Evolutionary conservation across 2,113 vertebrate species (phyloP).

Genomic region (Saimiri boliviensis): DNA sequence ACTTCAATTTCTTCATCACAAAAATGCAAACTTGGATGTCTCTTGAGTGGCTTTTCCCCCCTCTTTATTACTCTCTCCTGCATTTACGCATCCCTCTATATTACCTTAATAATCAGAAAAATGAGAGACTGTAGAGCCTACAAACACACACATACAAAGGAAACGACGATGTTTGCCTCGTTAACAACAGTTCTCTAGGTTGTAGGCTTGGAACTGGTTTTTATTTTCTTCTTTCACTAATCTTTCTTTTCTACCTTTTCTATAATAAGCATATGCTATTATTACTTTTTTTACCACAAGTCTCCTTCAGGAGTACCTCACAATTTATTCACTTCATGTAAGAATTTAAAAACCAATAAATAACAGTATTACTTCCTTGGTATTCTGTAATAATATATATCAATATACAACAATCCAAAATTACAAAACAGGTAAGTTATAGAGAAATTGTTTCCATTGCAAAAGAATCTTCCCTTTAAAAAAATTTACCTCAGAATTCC

Average conservation of each 20-base stretch:
- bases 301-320: neutral
- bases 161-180: neutral
- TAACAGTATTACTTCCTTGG: neutral
- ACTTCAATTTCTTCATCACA: neutral
- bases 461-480: neutral
- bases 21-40: neutral
- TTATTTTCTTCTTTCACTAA: neutral
- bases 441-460: neutral
- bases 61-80: neutral
- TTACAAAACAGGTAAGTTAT: neutral
- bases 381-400: neutral
- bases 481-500: neutral
- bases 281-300: neutral
- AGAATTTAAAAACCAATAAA: neutral
- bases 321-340: neutral
- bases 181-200: neutral
- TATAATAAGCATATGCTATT: neutral
- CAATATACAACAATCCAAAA: neutral
- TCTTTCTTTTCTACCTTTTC: neutral
- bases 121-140: neutral
- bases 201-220: neutral
- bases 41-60: neutral
- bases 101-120: neutral
- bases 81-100: neutral
- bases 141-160: neutral